Evolutionary conservation across 2,888 invertebrate genomes (phyloP), one percentile per base, ranked within the genome.

Genomic region (Ochropleura plecta): DNA sequence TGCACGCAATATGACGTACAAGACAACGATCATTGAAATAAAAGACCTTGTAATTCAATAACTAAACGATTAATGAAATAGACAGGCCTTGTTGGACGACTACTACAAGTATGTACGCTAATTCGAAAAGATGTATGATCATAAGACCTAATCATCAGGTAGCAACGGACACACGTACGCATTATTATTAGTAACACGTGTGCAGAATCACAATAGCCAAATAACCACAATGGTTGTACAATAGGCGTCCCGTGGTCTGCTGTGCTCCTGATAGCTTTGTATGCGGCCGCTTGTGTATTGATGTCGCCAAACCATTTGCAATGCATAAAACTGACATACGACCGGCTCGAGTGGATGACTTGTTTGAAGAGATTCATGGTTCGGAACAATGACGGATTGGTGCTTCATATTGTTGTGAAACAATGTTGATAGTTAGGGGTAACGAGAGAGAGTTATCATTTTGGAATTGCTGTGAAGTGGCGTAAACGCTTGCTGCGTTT

Each of bases 231-330:
- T 84, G 68, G 81, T 67, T 68, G 74, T 69, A 86, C 88, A 91
- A 90, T 86, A 65, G 86, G 79, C 83, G 86, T 84, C 84, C 81
- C 76, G 83, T 83, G 74, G 88, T 84, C 86, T 86, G 84, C 82
- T 65, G 77, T 55, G 46, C 83, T 80, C 74, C 81, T 84, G 90
- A 91, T 91, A 89, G 88, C 88, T 89, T 90, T 90, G 90, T 89
- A 78, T 85, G 83, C 71, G 76, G 82, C 82, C 84, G 82, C 83
- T 78, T 77, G 81, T 75, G 85, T 88, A 86, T 85, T 76, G 80
- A 77, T 79, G 84, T 80, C 80, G 82, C 81, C 78, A 86, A 84
- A 81, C 83, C 82, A 86, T 83, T 87, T 83, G 78, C 72, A 70
- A 69, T 76, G 82, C 76, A 74, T 83, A 82, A 70, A 74, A 75